Evolutionary conservation across 2,888 invertebrate genomes (phyloP), one percentile per base, ranked within the genome.

Genomic region (Incurvaria masculella): DNA sequence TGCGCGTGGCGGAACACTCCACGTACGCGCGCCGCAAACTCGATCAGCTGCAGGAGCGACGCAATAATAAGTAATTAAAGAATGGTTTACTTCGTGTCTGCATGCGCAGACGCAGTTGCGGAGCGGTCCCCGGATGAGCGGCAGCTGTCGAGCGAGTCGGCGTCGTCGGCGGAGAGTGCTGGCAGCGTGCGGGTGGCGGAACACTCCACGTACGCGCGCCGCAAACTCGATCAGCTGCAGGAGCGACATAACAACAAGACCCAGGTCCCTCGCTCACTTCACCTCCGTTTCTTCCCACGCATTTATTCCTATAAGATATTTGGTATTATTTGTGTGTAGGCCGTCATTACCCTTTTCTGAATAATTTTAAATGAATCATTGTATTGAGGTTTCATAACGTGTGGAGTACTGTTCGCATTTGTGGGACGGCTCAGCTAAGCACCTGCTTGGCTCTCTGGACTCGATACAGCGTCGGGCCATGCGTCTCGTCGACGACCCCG

Each of bases 231-330:
- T 62, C 89, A 91, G 61, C 65, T 95, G 48, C 89, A 92, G 57
- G 92, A 93, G 60, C 86, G 88, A 60, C 83, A 94, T 51, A 87
- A 85, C 60, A 93, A 93, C 60, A 95, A 95, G 71, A 85, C 81
- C 60, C 86, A 88, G 74, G 84, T 82, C 61, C 17, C n/a, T 27
- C 38, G 18, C 39, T 5, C 17, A 5, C n/a, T 14, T n/a, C n/a
- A n/a, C n/a, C n/a, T n/a, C n/a, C n/a, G n/a, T n/a, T n/a, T n/a
- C n/a, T n/a, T n/a, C n/a, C n/a, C n/a, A n/a, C n/a, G n/a, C n/a
- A n/a, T n/a, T n/a, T n/a, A n/a, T n/a, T n/a, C n/a, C n/a, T n/a
- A n/a, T n/a, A n/a, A n/a, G n/a, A n/a, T n/a, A n/a, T n/a, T n/a
- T n/a, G n/a, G n/a, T n/a, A n/a, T n/a, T n/a, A n/a, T n/a, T n/a